Evolutionary conservation across 2,888 invertebrate genomes (phyloP).

Genomic region (Aphidius colemani): DNA sequence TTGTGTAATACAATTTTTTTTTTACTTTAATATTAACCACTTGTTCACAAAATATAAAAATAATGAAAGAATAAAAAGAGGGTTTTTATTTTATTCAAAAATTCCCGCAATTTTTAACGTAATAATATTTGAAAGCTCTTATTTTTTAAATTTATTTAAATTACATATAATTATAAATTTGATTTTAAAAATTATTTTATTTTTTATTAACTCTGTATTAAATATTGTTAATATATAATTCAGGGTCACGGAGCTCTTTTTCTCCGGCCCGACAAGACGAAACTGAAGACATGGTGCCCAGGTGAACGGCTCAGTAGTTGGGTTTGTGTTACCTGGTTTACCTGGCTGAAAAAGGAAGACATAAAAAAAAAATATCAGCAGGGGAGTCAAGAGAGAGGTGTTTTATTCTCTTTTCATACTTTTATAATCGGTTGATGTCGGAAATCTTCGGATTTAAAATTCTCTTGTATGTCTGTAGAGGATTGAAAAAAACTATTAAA

Average conservation of each 20-base stretch:
- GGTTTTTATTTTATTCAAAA: not conserved
- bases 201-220: not conserved
- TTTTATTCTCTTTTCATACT: not conserved
- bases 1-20: not conserved
- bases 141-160: too few relatives aligned
- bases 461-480: slow-evolving; percentile 29
- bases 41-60: slow-evolving; percentile 7
- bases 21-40: slow-evolving; percentile 10
- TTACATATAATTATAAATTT: too few relatives aligned
- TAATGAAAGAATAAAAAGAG: not conserved
- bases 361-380: slow-evolving; percentile 23
- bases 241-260: slow-evolving; percentile 58
- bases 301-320: slow-evolving; percentile 48
- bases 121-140: too few relatives aligned
- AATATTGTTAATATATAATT: slow-evolving; percentile 32
- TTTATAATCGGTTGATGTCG: slow-evolving; percentile 23
- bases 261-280: slow-evolving; percentile 58
- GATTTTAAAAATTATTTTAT: not conserved
- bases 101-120: too few relatives aligned
- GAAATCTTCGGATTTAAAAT: slow-evolving; percentile 15
- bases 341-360: slow-evolving; percentile 29
- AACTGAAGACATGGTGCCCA: slow-evolving; percentile 50
- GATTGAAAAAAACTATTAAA: slow-evolving; percentile 27
- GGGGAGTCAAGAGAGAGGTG: slow-evolving; percentile 26
- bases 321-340: slow-evolving; percentile 28